Conservation (phyloP, 2,797 vertebrate species). For the Myotis planiceps region DNA sequence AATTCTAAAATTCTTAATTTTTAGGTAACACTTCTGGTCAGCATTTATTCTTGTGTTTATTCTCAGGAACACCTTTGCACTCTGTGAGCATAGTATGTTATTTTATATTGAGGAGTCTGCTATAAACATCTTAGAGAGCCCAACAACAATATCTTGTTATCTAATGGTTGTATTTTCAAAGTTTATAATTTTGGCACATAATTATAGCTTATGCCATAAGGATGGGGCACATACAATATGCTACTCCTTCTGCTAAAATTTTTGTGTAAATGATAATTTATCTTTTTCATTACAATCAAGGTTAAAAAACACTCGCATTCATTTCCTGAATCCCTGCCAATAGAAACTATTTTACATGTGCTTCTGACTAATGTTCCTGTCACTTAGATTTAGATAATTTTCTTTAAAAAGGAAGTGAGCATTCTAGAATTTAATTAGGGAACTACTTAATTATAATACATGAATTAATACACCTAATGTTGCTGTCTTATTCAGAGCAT, state of each 20-base stretch:
- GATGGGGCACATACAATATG: conserved; percentile 51
- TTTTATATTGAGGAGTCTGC: background rate
- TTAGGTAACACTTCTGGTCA: background rate
- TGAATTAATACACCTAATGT: background rate
- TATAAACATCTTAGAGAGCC: background rate
- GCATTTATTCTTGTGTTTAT: background rate
- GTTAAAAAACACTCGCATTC: conserved; percentile 62
- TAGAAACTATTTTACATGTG: conserved; percentile 58
- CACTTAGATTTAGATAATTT: conserved; percentile 45
- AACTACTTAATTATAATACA: background rate
- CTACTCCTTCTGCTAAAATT: conserved; percentile 66
- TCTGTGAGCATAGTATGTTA: background rate
- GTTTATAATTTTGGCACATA: conserved; percentile 56
- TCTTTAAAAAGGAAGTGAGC: conserved; percentile 1
- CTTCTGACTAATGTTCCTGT: conserved; percentile 55
- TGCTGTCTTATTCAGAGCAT: background rate
- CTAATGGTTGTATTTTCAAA: conserved; percentile 33
- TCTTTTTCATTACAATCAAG: conserved; percentile 56
- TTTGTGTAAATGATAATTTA: conserved; percentile 49
- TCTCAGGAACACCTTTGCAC: background rate
- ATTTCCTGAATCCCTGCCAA: conserved; percentile 58
- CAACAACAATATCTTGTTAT: background rate
- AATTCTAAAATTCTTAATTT: background rate
- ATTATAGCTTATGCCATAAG: conserved; percentile 1
- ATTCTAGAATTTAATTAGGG: conserved; percentile 33